Evolutionary conservation across 2,888 invertebrate species (phyloP).

Genomic region (Mimas tiliae): DNA sequence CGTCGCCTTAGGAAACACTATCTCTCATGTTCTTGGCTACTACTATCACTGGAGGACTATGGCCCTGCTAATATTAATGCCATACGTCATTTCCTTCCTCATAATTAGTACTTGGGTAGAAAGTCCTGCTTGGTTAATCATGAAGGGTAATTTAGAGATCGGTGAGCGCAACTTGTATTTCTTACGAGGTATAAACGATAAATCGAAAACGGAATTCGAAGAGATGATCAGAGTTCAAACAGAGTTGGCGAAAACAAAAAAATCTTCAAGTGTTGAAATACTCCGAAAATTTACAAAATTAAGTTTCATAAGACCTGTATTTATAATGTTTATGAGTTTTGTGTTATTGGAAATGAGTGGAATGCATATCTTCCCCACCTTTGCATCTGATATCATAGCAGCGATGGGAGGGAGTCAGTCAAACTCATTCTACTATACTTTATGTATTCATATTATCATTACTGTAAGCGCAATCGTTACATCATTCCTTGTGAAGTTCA

Average conservation of each 20-base stretch:
- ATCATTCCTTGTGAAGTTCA: slow-evolving; percentile 36
- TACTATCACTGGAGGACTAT: slow-evolving; percentile 51
- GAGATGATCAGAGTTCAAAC: slow-evolving; percentile 43
- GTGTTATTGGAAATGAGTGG: slow-evolving; percentile 54
- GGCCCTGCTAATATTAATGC: slow-evolving; percentile 44
- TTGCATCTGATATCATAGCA: slow-evolving; percentile 50
- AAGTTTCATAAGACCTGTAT: slow-evolving; percentile 49
- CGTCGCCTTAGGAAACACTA: slow-evolving; percentile 46
- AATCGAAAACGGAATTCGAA: slow-evolving; percentile 40
- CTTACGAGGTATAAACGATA: slow-evolving; percentile 65
- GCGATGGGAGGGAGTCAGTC: slow-evolving; percentile 48
- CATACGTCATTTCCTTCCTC: slow-evolving; percentile 41
- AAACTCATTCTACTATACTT: slow-evolving; percentile 46
- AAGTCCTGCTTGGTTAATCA: slow-evolving; percentile 85
- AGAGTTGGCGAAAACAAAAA: slow-evolving; percentile 28
- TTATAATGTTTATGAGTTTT: slow-evolving; percentile 47
- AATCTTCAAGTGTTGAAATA: slow-evolving; percentile 19
- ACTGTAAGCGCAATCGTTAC: slow-evolving; percentile 44
- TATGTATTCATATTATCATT: slow-evolving; percentile 55
- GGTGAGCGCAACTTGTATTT: slow-evolving; percentile 77
- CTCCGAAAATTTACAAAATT: slow-evolving; percentile 41
- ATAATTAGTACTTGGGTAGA: slow-evolving; percentile 79
- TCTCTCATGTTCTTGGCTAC: slow-evolving; percentile 48
- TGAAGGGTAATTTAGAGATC: slow-evolving; percentile 40
- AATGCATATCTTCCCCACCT: slow-evolving; percentile 56